Evolutionary conservation across 2,797 vertebrate genomes (phyloP).

Genomic region (Acipenser oxyrinchus): DNA sequence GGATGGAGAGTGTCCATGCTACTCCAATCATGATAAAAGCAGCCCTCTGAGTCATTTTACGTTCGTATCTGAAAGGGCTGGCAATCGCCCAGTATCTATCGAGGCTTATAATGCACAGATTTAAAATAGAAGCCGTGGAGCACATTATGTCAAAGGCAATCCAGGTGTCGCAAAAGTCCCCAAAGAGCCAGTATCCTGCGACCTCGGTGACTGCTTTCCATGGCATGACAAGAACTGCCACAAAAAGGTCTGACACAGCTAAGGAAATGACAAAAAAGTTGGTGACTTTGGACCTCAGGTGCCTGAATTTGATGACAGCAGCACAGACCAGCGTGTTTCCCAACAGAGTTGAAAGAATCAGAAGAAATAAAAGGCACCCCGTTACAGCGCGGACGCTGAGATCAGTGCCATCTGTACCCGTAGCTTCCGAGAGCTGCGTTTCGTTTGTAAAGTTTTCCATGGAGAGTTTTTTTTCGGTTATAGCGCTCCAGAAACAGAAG

Average conservation of each 20-base stretch:
- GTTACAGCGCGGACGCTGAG: conserved; percentile 44
- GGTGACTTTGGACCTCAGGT: conserved; percentile 66
- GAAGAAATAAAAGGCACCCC: conserved; percentile 51
- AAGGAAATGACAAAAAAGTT: conserved; percentile 67
- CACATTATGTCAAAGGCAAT: conserved; percentile 74
- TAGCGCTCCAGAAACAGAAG: background rate
- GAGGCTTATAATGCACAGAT: conserved; percentile 72
- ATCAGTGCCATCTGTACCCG: conserved; percentile 20
- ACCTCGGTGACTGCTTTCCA: conserved; percentile 62
- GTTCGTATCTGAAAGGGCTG: conserved; percentile 57
- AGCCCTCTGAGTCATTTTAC: conserved; percentile 56
- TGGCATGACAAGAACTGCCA: conserved; percentile 70
- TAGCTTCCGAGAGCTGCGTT: conserved; percentile 19
- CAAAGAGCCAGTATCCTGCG: conserved; percentile 62
- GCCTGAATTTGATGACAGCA: conserved; percentile 62
- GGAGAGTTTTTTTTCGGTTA: background rate
- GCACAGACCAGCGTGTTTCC: conserved; percentile 62
- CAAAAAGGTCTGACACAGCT: conserved; percentile 66
- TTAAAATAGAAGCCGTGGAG: conserved; percentile 71
- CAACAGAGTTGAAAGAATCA: conserved; percentile 62
- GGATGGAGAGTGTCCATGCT: conserved; percentile 64
- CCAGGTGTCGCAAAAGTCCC: conserved; percentile 68
- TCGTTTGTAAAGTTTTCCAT: conserved; percentile 38
- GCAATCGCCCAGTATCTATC: conserved; percentile 71
- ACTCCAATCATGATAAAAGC: conserved; percentile 56